Evolutionary conservation across 2,113 vertebrate species (phyloP).

Genomic region (Ochotona princeps): DNA sequence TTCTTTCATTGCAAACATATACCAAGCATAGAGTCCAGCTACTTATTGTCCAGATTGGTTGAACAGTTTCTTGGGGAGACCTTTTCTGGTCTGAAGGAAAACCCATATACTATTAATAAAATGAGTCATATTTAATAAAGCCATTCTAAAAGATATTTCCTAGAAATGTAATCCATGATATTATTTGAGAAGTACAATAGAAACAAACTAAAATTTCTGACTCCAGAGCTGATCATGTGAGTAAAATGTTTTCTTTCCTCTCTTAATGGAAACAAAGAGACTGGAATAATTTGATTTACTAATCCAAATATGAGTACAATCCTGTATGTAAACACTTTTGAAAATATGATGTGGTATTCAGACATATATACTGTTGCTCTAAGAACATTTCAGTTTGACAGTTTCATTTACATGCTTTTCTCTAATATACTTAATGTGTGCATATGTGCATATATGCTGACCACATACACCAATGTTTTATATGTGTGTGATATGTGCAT

Average conservation of each 20-base stretch:
- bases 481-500: background rate
- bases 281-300: background rate
- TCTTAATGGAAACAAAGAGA: background rate
- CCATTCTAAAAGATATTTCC: constrained; percentile 25
- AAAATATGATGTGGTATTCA: background rate
- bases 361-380: background rate
- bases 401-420: background rate
- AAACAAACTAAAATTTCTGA: background rate
- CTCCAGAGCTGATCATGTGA: background rate
- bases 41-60: too few relatives aligned
- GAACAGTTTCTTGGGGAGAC: too few relatives aligned
- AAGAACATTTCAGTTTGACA: background rate
- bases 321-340: background rate
- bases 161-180: background rate
- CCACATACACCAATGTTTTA: background rate
- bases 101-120: background rate
- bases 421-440: background rate
- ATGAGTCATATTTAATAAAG: background rate
- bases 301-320: background rate
- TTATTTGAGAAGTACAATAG: background rate
- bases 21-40: too few relatives aligned
- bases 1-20: too few relatives aligned
- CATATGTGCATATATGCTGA: background rate
- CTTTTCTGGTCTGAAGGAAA: too few relatives aligned
- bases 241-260: background rate